Percentiles rank a stretch among this genome's conserved stretches.
Evolutionary conservation across 2,797 vertebrate genomes (phyloP).

Genomic region (Glossophaga mutica): DNA sequence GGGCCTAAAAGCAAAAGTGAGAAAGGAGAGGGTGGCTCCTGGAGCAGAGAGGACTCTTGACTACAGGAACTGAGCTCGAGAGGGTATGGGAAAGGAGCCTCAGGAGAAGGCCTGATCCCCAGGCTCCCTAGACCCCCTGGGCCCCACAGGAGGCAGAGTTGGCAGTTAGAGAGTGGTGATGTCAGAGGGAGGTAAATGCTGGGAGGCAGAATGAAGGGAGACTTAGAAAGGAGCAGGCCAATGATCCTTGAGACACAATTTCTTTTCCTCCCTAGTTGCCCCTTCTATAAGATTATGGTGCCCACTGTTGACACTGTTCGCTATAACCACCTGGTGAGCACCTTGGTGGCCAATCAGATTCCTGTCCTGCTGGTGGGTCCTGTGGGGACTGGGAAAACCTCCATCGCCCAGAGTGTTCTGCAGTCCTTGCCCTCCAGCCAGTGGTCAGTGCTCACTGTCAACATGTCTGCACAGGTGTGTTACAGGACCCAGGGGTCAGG

Average conservation of each 20-base stretch:
- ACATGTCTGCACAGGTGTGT: conserved; percentile 92
- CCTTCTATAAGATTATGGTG: conserved; percentile 90
- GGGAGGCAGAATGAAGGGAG: not conserved
- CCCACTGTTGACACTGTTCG: conserved; percentile 92
- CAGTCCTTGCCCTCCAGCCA: conserved; percentile 84
- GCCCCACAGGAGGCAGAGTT: not conserved
- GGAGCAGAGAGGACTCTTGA: not conserved
- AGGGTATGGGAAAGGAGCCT: not conserved
- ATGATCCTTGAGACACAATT: not conserved
- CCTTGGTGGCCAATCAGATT: conserved; percentile 83
- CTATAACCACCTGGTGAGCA: conserved; percentile 88
- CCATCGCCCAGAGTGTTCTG: conserved; percentile 88
- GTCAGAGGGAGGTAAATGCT: not conserved
- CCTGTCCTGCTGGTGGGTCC: conserved; percentile 90
- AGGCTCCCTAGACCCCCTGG: not conserved
- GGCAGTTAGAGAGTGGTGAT: not conserved
- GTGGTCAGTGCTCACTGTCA: conserved; percentile 88
- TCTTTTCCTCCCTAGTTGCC: conserved; percentile 55
- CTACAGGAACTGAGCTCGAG: not conserved
- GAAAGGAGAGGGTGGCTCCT: not conserved
- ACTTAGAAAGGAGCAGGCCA: not conserved
- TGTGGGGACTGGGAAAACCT: conserved; percentile 93
- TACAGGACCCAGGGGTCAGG: accelerated
- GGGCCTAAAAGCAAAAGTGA: not conserved
- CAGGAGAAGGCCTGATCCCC: not conserved